phyloP scores from a whole-genome alignment of 64 coral and sea anemone genomes.

The Trachythela sp. region DNA sequence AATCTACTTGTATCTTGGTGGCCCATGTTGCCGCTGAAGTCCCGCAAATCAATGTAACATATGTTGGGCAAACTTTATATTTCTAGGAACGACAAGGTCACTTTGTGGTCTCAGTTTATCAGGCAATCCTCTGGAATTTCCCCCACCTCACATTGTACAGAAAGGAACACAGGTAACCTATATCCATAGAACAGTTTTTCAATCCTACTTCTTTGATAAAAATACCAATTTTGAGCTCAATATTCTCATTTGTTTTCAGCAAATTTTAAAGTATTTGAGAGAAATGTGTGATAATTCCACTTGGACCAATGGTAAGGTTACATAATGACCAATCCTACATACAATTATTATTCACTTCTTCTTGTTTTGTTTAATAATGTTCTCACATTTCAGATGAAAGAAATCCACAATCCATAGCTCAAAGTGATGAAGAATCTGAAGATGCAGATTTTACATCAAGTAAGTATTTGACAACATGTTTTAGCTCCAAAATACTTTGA shows the following conservation, averaged over 20 bases:
- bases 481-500: not conserved
- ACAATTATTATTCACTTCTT: no score
- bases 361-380: no score
- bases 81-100: conserved; percentile 71
- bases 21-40: no score
- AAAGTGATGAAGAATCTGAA: conserved; percentile 15
- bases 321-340: no score
- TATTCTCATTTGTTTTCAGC: not conserved
- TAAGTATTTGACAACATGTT: not conserved
- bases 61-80: not conserved
- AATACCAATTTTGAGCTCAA: no score
- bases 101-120: conserved; percentile 77
- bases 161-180: conserved; percentile 82
- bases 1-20: no score
- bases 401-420: not conserved
- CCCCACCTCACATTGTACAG: conserved; percentile 62
- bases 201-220: not conserved
- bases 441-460: not conserved
- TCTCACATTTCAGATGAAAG: not conserved
- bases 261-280: conserved; percentile 19
- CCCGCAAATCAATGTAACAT: not conserved
- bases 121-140: conserved; percentile 77
- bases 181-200: not conserved
- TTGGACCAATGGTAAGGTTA: not conserved
- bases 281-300: not conserved